A percentile compares a stretch with the other conserved stretches of the same genome.
These are phyloP conservation scores for Lycophotia porphyrea DNA, from an alignment of 2,888 invertebrate genomes.

Conservation along the genomic window DNA sequence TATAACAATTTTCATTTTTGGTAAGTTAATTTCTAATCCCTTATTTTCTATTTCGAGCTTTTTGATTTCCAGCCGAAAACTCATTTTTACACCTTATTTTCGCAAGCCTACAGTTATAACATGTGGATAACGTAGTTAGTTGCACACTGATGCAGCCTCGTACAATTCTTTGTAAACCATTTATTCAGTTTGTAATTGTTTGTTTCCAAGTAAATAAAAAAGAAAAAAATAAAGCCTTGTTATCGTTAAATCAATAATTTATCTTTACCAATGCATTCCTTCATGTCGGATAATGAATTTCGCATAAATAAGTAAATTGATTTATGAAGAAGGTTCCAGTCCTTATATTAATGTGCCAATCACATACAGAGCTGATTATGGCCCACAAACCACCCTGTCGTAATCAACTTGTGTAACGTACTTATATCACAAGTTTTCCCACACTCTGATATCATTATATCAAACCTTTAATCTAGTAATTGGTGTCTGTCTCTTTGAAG, in stretches of 20 bases:
- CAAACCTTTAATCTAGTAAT: slow-evolving; percentile 56
- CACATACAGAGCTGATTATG: slow-evolving; percentile 50
- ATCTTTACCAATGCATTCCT: slow-evolving; percentile 14
- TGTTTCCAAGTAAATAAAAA: too few species aligned
- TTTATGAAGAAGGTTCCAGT: slow-evolving; percentile 30
- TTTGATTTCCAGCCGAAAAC: background rate
- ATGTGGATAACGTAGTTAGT: too few species aligned
- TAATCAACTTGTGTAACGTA: slow-evolving; percentile 57
- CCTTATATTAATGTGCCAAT: slow-evolving; percentile 59
- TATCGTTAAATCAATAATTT: slow-evolving; percentile 19
- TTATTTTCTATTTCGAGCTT: background rate
- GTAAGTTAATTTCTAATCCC: background rate
- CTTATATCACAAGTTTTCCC: slow-evolving; percentile 56
- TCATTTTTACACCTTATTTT: background rate
- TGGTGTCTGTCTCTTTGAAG: slow-evolving; percentile 42
- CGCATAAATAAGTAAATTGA: slow-evolving; percentile 40
- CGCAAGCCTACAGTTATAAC: too few species aligned
- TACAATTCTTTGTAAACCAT: too few species aligned
- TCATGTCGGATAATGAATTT: slow-evolving; percentile 2
- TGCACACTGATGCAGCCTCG: too few species aligned
- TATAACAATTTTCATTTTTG: background rate
- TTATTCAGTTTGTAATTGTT: too few species aligned
- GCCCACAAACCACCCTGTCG: slow-evolving; percentile 29
- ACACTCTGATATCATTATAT: slow-evolving; percentile 56
- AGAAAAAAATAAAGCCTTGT: too few species aligned